phyloP scores from a whole-genome alignment of 2,797 vertebrate genomes.

The Taeniopygia guttata region DNA sequence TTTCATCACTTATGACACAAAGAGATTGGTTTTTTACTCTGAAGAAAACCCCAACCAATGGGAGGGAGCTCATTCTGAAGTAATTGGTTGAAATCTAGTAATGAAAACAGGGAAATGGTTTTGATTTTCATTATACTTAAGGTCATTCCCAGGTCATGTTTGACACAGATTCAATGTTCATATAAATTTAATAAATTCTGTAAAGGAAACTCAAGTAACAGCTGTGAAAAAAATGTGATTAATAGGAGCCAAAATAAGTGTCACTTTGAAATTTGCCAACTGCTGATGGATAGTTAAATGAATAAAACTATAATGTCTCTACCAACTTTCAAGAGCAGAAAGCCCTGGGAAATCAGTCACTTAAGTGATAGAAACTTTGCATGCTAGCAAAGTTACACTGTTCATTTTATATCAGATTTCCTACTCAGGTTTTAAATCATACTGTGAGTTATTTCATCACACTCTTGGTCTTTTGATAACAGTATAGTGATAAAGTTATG shows the following conservation, averaged over 20 bases:
- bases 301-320: conserved; percentile 31
- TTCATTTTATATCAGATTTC: conserved; percentile 20
- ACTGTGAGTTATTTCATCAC: conserved; percentile 34
- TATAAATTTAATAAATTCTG: conserved; percentile 74
- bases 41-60: not conserved
- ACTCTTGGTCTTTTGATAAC: conserved; percentile 8
- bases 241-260: conserved; percentile 65
- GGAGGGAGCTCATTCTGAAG: conserved; percentile 43
- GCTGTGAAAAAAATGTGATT: conserved; percentile 64
- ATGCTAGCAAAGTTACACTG: not conserved
- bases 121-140: conserved; percentile 68
- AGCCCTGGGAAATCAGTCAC: conserved; percentile 16
- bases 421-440: not conserved
- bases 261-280: conserved; percentile 67
- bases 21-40: not conserved
- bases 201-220: conserved; percentile 69
- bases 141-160: conserved; percentile 64
- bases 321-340: conserved; percentile 54
- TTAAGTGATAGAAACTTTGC: conserved; percentile 17
- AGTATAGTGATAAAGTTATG: not conserved
- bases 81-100: conserved; percentile 67
- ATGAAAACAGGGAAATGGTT: conserved; percentile 63
- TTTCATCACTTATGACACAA: conserved; percentile 64
- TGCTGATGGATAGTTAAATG: conserved; percentile 56
- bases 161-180: conserved; percentile 69